A percentile compares a stretch with the other conserved stretches of the same genome.
Conservation (phyloP, 2,888 invertebrate genomes). For the Habrosyne pyritoides region DNA sequence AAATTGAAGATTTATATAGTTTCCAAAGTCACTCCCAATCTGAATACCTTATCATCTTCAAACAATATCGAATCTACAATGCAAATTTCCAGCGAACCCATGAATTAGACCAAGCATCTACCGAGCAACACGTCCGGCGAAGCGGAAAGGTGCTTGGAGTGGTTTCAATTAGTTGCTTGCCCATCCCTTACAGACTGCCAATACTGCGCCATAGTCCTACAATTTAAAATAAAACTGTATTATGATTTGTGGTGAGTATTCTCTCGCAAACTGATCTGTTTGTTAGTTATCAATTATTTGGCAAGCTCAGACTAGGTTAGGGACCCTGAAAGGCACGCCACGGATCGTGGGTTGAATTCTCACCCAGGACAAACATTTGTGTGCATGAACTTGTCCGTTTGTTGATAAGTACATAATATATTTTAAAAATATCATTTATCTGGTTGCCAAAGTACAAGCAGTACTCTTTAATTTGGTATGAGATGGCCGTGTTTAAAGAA, state of each 20-base stretch:
- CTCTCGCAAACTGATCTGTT: too few relatives aligned
- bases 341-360: too few relatives aligned
- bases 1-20: not conserved
- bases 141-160: constrained; percentile 57
- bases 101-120: constrained; percentile 18
- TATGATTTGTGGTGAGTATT: not conserved
- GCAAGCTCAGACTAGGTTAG: too few relatives aligned
- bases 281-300: too few relatives aligned
- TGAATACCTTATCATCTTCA: not conserved
- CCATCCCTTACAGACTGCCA: constrained; percentile 39
- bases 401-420: too few relatives aligned
- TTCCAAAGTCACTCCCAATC: not conserved
- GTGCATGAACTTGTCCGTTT: too few relatives aligned
- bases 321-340: too few relatives aligned
- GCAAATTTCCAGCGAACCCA: not conserved
- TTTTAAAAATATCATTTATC: too few relatives aligned
- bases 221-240: not conserved
- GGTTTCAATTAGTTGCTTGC: constrained; percentile 60
- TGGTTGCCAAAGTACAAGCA: too few relatives aligned
- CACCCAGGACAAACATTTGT: too few relatives aligned
- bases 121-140: constrained; percentile 35
- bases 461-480: too few relatives aligned
- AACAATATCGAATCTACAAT: not conserved
- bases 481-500: too few relatives aligned
- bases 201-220: constrained; percentile 13